Percentiles rank a stretch among this genome's conserved stretches.
These are phyloP conservation scores for Drosophila mimetica DNA, from an alignment of 2,888 invertebrate genomes.

Conservation along the genomic window DNA sequence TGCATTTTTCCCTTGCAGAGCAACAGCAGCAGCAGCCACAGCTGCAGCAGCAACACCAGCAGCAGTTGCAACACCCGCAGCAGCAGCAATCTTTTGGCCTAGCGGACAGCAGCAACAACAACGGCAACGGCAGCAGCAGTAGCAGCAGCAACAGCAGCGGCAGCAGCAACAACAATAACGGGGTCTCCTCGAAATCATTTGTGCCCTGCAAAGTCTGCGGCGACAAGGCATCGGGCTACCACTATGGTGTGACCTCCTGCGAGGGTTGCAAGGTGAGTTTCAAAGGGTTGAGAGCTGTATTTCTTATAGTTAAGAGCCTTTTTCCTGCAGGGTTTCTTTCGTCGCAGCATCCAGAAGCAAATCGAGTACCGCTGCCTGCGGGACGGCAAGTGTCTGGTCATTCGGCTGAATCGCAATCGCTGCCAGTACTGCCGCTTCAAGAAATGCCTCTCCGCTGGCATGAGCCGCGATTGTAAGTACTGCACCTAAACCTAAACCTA, in stretches of 20 bases:
- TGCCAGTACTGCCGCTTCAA: conserved; percentile 98
- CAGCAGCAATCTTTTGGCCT: conserved; percentile 76
- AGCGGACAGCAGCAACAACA: conserved; percentile 54
- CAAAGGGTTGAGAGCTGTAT: too few relatives aligned
- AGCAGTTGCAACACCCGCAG: conserved; percentile 81
- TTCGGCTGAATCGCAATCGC: conserved; percentile 96
- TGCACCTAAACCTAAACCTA: conserved; percentile 3
- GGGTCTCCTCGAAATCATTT: conserved; percentile 92
- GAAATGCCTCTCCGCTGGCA: conserved; percentile 97
- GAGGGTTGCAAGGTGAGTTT: conserved; percentile 97
- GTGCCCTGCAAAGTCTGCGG: conserved; percentile 98
- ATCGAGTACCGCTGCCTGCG: conserved; percentile 97
- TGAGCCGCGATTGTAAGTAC: conserved; percentile 98
- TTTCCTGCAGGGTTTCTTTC: conserved; percentile 93
- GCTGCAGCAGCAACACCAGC: conserved; percentile 10
- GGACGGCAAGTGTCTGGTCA: conserved; percentile 97
- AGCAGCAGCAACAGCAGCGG: conserved; percentile 82
- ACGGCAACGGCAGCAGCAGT: conserved; percentile 45
- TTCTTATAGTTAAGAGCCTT: neutral
- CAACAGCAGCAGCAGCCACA: conserved; percentile 74
- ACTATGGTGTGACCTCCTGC: conserved; percentile 99
- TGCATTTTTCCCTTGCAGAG: conserved; percentile 69
- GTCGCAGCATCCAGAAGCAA: conserved; percentile 97
- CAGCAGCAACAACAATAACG: conserved; percentile 87
- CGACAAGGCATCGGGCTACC: conserved; percentile 95